phyloP scores from a whole-genome alignment of 2,888 invertebrate species.

The Caenorhabditis angaria region DNA sequence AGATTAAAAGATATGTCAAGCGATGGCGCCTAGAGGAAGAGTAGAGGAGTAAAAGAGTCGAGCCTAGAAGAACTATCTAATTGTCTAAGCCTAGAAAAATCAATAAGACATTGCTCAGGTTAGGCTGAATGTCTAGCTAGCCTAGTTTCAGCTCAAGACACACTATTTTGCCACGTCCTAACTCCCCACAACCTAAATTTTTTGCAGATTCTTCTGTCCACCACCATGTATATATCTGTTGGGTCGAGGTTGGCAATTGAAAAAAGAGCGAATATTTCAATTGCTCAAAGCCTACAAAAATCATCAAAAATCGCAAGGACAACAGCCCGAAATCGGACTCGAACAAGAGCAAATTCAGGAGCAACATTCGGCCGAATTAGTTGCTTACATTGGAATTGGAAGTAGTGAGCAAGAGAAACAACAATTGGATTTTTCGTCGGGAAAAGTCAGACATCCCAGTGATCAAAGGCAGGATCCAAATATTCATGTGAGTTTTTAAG shows the following conservation, averaged over 20 bases:
- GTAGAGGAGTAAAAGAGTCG: too few relatives aligned
- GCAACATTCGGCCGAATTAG: constrained; percentile 78
- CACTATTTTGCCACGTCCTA: too few relatives aligned
- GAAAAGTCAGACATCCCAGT: constrained; percentile 78
- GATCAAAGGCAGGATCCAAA: constrained; percentile 39
- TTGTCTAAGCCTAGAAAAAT: too few relatives aligned
- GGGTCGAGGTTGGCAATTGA: constrained; percentile 96
- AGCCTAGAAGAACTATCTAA: too few relatives aligned
- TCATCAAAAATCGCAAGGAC: constrained; percentile 17
- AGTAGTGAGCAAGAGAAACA: constrained; percentile 97
- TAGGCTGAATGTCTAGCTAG: too few relatives aligned
- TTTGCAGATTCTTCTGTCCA: constrained; percentile 88
- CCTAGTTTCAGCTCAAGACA: too few relatives aligned
- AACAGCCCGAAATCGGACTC: background rate
- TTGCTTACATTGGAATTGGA: constrained; percentile 98
- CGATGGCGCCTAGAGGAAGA: too few relatives aligned
- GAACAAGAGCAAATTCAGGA: constrained; percentile 40
- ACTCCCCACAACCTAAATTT: too few relatives aligned
- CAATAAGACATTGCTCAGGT: too few relatives aligned
- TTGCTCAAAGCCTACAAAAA: constrained; percentile 25
- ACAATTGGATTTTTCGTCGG: constrained; percentile 89
- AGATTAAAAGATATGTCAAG: too few relatives aligned
- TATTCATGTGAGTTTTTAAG: constrained; percentile 21
- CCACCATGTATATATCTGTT: constrained; percentile 98
- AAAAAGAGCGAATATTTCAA: constrained; percentile 79